Conservation (phyloP, 2,797 vertebrate genomes). For the Morus bassanus region DNA sequence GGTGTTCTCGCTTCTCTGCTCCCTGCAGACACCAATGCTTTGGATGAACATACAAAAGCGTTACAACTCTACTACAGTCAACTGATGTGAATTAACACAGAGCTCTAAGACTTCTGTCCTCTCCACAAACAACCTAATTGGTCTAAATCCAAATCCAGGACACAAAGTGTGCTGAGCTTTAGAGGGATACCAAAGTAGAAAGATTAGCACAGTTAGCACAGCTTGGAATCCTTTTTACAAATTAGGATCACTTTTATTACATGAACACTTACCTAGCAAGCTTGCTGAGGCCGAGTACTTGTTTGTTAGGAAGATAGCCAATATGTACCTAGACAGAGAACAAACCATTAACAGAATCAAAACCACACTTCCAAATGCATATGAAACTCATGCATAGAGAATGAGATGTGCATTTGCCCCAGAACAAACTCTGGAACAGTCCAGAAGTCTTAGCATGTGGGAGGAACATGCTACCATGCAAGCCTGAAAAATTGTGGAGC, state of each 20-base stretch:
- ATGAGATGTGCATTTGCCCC: not conserved
- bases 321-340: slow-evolving; percentile 89
- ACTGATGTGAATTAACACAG: not conserved
- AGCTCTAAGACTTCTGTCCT: not conserved
- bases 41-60: not conserved
- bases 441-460: not conserved
- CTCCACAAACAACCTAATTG: not conserved
- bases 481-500: not conserved
- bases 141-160: slow-evolving; percentile 20
- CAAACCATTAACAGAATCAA: slow-evolving; percentile 7
- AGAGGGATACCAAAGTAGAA: slow-evolving; percentile 12
- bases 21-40: not conserved
- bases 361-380: not conserved
- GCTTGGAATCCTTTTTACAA: slow-evolving; percentile 28
- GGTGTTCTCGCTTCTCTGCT: not conserved
- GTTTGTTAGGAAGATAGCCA: slow-evolving; percentile 97
- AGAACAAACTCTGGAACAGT: not conserved
- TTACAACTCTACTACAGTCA: not conserved
- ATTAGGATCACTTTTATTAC: slow-evolving; percentile 32
- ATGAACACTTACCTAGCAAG: slow-evolving; percentile 87
- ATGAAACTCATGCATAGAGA: not conserved
- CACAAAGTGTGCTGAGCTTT: not conserved
- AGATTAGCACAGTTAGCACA: slow-evolving; percentile 22
- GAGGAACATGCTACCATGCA: not conserved
- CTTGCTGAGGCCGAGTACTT: slow-evolving; percentile 97